Percentiles rank a stretch among this genome's conserved stretches.
Evolutionary conservation across 2,113 vertebrate species (phyloP).

Genomic region (Lophotis ruficrista): DNA sequence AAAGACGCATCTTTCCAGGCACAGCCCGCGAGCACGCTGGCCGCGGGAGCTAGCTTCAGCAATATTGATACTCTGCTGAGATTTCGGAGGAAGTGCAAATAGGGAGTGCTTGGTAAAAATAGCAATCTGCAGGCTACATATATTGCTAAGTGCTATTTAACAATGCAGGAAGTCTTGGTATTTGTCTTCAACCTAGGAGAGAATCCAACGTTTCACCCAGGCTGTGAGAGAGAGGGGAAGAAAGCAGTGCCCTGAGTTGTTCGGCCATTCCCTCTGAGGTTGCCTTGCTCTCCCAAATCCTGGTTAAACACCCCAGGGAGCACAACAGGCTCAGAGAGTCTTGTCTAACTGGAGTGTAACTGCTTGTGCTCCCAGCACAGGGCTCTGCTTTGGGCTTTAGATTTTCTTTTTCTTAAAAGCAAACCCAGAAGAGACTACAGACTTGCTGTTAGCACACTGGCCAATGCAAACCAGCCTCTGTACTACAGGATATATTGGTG

Average conservation of each 20-base stretch:
- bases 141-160: constrained; percentile 32
- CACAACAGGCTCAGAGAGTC: background rate
- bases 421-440: background rate
- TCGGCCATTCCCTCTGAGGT: accelerated
- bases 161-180: background rate
- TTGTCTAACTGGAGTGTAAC: background rate
- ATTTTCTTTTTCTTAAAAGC: background rate
- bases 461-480: background rate
- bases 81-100: constrained; percentile 39
- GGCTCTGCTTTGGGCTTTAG: background rate
- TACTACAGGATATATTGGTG: no score
- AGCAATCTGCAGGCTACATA: background rate
- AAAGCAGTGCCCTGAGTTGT: background rate
- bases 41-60: constrained; percentile 11
- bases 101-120: constrained; percentile 22
- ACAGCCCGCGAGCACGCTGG: background rate
- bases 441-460: background rate
- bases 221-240: background rate
- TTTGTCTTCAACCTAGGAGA: background rate
- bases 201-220: background rate
- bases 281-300: background rate
- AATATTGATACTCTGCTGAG: background rate
- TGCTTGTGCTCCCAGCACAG: background rate
- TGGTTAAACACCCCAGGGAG: background rate
- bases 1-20: constrained; percentile 32